These are phyloP conservation scores for Thymelicus acteon DNA, from an alignment of 2,888 invertebrate species.

Conservation along the genomic window DNA sequence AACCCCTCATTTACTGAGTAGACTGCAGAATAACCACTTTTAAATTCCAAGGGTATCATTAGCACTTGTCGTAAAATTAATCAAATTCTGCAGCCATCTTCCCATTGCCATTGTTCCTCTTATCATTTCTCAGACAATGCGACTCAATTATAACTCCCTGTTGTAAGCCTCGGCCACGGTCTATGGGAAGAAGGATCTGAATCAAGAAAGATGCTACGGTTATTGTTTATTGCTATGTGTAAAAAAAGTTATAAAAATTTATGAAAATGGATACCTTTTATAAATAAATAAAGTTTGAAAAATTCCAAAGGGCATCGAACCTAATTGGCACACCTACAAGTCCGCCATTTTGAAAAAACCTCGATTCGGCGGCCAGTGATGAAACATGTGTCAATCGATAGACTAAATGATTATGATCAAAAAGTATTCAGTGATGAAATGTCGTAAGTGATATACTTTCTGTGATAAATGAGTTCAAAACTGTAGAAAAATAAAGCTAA, in stretches of 20 bases:
- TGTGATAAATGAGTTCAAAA: no score
- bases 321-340: no score
- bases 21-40: not conserved
- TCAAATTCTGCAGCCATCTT: slow-evolving; percentile 1
- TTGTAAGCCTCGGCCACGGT: not conserved
- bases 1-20: not conserved
- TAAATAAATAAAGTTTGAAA: no score
- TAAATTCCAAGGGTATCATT: not conserved
- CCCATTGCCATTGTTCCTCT: slow-evolving; percentile 1
- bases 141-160: slow-evolving; percentile 1
- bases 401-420: no score
- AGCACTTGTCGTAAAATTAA: not conserved
- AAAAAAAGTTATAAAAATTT: not conserved
- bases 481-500: no score
- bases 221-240: not conserved
- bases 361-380: no score
- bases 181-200: not conserved
- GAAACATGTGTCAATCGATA: no score
- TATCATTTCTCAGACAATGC: not conserved
- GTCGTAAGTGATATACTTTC: no score
- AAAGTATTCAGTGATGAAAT: no score
- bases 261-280: no score
- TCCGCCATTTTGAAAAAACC: no score
- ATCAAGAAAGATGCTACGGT: not conserved
- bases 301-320: no score